Evolutionary conservation across 2,797 vertebrate genomes (phyloP).

Genomic region (Pipistrellus kuhlii): DNA sequence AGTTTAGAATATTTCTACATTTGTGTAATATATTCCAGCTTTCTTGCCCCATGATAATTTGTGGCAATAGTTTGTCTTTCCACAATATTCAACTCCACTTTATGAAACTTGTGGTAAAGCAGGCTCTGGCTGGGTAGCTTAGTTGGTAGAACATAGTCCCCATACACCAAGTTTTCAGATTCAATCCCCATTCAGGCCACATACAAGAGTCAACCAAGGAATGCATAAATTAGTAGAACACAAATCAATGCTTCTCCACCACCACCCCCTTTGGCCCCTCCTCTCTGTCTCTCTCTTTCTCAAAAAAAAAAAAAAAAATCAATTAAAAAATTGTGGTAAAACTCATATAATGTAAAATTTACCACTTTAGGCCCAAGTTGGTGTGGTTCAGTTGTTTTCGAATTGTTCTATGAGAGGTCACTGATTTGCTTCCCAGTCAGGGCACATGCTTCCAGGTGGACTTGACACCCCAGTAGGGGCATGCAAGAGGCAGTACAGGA

Average conservation of each 20-base stretch:
- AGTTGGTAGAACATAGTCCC: neutral
- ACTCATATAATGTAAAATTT: too few species aligned
- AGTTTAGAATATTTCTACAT: neutral
- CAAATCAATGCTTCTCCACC: neutral
- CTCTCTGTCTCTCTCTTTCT: neutral
- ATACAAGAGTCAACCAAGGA: neutral
- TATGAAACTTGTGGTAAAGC: neutral
- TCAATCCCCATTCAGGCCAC: neutral
- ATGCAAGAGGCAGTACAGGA: neutral
- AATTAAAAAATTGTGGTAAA: too few species aligned
- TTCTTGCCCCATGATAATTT: slow-evolving; percentile 24
- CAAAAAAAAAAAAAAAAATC: neutral
- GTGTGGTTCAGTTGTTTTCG: neutral
- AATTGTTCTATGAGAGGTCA: neutral
- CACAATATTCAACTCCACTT: neutral
- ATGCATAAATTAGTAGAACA: neutral
- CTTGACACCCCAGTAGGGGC: neutral
- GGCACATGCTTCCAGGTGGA: neutral
- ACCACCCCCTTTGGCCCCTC: too few species aligned
- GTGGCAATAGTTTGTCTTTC: slow-evolving; percentile 33
- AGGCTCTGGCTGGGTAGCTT: neutral
- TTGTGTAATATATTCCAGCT: neutral
- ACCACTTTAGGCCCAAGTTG: neutral
- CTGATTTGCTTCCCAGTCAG: neutral
- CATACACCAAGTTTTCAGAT: neutral